These are phyloP conservation scores for Platynereis dumerilii DNA, from an alignment of 2,888 invertebrate genomes.

Conservation along the genomic window DNA sequence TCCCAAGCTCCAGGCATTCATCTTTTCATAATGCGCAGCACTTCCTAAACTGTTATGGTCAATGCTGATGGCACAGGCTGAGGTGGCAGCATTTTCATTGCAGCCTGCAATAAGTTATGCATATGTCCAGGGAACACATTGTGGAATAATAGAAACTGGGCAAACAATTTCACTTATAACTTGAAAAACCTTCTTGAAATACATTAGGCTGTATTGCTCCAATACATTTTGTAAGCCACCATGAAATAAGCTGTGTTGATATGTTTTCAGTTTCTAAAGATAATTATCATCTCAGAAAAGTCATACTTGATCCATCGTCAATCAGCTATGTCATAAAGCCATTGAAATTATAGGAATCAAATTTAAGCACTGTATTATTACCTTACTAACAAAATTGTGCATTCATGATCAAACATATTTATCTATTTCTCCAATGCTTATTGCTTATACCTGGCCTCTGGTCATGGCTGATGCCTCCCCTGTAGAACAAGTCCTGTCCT, in stretches of 20 bases:
- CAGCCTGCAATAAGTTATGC: constrained; percentile 26
- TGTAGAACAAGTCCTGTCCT: neutral
- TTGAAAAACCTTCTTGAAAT: no score
- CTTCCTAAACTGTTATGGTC: constrained; percentile 37
- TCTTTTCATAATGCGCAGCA: constrained; percentile 29
- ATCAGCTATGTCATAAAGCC: no score
- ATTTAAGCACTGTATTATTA: no score
- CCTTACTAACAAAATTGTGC: neutral
- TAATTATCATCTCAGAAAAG: no score
- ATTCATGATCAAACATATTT: neutral
- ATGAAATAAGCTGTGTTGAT: neutral
- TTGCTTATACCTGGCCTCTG: neutral
- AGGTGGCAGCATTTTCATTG: constrained; percentile 32
- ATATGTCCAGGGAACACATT: no score
- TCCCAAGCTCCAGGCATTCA: constrained; percentile 49
- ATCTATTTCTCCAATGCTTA: no score
- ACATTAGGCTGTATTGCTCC: neutral
- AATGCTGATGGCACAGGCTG: constrained; percentile 50
- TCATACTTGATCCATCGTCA: no score
- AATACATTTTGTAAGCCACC: neutral
- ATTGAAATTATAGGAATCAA: no score
- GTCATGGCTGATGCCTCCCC: constrained; percentile 1
- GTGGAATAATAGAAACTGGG: no score
- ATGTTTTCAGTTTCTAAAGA: no score
- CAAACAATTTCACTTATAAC: no score